Evolutionary conservation across 1,140 invertebrate genomes (phyloP).

Genomic region (Penaeus vannamei): DNA sequence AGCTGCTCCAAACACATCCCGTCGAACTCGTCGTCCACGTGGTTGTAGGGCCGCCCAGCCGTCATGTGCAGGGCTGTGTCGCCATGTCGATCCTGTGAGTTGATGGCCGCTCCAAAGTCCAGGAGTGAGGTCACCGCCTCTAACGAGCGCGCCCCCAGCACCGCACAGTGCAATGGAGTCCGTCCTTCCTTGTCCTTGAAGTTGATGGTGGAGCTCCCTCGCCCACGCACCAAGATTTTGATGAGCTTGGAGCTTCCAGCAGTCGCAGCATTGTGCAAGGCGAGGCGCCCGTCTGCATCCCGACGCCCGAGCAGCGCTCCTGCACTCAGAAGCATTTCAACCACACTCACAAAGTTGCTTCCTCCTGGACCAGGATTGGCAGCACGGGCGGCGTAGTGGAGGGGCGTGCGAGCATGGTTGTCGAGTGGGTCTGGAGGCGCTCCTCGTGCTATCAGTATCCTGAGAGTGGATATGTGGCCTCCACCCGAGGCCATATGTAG

Average conservation of each 20-base stretch:
- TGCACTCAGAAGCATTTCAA: slow-evolving; percentile 43
- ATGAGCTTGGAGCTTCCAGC: slow-evolving; percentile 84
- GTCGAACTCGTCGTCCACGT: slow-evolving; percentile 70
- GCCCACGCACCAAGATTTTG: slow-evolving; percentile 77
- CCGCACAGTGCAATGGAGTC: slow-evolving; percentile 82
- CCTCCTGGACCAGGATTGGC: slow-evolving; percentile 26
- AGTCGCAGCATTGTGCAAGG: slow-evolving; percentile 83
- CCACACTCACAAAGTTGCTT: slow-evolving; percentile 39
- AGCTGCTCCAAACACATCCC: slow-evolving; percentile 81
- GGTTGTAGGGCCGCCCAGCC: slow-evolving; percentile 84
- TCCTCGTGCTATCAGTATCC: slow-evolving; percentile 80
- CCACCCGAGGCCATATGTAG: slow-evolving; percentile 86
- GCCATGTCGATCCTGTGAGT: slow-evolving; percentile 88
- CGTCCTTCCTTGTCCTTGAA: slow-evolving; percentile 83
- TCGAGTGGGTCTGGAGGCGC: slow-evolving; percentile 81
- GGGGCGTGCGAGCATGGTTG: slow-evolving; percentile 79
- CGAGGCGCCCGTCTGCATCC: slow-evolving; percentile 77
- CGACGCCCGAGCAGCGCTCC: slow-evolving; percentile 46
- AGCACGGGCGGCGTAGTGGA: slow-evolving; percentile 70
- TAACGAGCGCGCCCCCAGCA: slow-evolving; percentile 79
- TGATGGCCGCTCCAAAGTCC: slow-evolving; percentile 83
- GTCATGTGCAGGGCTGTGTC: slow-evolving; percentile 91
- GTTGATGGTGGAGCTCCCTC: slow-evolving; percentile 77
- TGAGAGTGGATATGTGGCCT: slow-evolving; percentile 81
- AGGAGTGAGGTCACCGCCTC: slow-evolving; percentile 57